Base-by-base conservation (phyloP, 2,113 vertebrate genomes). In the Podiceps cristatus region DNA sequence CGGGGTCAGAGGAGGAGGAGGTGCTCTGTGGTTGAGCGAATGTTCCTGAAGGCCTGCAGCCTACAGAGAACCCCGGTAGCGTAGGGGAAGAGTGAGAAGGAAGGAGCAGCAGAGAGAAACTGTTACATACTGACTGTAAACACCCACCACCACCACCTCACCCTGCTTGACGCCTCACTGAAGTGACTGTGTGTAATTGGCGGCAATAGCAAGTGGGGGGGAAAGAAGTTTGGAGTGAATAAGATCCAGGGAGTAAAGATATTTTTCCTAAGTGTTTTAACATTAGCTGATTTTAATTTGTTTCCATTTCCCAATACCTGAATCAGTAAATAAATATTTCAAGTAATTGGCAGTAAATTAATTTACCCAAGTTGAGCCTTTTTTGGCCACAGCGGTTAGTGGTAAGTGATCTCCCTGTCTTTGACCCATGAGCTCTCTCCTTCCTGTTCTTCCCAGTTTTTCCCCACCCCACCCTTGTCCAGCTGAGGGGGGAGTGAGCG, bases 131-230 rank as follows among this genome's bases (percentile, higher is more conserved):
- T n/a, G 45, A 29, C 42, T 63, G 50, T 13, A 16, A 50, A 9
- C 22, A 17, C 14, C 24, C 25, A 3, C 23, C 4, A 5, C 23
- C 6, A 17, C 35, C 13, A 11, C 11, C 8, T 29, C 9, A 29
- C 8, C 2, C 33, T 47, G 59, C 49, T 63, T 3, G 0, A 16
- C 44, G 7, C 22, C 35, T 82, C 7, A 1, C 42, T 33, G 47
- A 24, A 62, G 52, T 42, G 37, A 12, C 42, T 18, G 24, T 10
- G 9, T 10, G 16, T 72, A 44, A 62, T 17, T 47, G 82, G 33
- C 0, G 1, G 58, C 2, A 0, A 47, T 15, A 35, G 4, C n/a
- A 47, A 59, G 13, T 4, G 3, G 31, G 35, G 20, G 59, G 28
- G 15, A 47, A n/a, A 35, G 33, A 58, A 28, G 23, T 6, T 50